These are phyloP conservation scores for Pampusana beccarii DNA, from an alignment of 2,113 vertebrate species.

Conservation along the genomic window DNA sequence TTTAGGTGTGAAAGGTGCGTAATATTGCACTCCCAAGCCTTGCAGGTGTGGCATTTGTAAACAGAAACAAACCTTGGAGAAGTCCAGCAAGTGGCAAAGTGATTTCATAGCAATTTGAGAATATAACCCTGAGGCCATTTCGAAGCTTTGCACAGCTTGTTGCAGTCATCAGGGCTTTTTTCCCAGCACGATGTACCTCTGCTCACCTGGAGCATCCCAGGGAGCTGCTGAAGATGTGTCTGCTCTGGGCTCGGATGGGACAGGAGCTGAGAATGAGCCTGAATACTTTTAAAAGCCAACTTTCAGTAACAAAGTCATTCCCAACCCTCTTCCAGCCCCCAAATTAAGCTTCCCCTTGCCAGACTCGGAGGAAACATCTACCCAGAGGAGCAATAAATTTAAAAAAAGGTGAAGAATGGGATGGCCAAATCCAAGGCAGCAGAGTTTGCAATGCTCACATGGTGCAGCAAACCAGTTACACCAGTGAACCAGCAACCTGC, in stretches of 20 bases:
- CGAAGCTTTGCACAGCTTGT: not conserved
- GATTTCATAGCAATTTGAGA: not conserved
- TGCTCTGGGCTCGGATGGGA: accelerated
- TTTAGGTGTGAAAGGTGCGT: not conserved
- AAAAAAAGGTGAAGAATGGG: not conserved
- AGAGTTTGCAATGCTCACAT: not conserved
- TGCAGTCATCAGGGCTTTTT: not conserved
- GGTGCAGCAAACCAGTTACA: not conserved
- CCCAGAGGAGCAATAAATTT: not conserved
- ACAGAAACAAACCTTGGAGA: not conserved
- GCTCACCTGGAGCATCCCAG: not conserved
- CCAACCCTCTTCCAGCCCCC: too few species aligned
- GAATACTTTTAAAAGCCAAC: not conserved
- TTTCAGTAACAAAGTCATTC: not conserved
- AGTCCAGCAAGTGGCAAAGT: not conserved
- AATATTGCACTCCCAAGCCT: accelerated
- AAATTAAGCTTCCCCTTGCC: not conserved
- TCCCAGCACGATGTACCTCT: not conserved
- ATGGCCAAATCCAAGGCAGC: not conserved
- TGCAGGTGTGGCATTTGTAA: not conserved
- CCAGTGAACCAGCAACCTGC: not conserved
- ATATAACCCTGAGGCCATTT: not conserved
- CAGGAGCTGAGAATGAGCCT: not conserved
- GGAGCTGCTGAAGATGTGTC: not conserved
- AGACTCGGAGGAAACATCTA: not conserved